Evolutionary conservation across 1,140 invertebrate species (phyloP).

Genomic region (Brachystomella parvula): DNA sequence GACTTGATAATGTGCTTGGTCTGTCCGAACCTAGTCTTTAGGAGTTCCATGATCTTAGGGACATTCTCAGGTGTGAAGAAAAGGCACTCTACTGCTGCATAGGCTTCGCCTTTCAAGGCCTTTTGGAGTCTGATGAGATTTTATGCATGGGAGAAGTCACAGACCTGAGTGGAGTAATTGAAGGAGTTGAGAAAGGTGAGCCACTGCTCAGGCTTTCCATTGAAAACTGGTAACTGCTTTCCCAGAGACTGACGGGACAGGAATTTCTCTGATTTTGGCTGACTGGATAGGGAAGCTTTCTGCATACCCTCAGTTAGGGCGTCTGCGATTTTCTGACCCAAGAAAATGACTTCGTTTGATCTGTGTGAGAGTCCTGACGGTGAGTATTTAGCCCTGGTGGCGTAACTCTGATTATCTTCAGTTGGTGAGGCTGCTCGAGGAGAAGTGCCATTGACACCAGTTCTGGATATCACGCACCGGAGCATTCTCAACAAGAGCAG

Average conservation of each 20-base stretch:
- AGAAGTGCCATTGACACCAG: too few species aligned
- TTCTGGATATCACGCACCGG: too few species aligned
- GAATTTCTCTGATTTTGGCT: not conserved
- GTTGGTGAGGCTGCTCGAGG: too few species aligned
- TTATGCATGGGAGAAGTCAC: slow-evolving; percentile 7
- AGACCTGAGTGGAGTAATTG: not conserved
- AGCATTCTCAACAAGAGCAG: too few species aligned
- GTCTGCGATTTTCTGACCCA: too few species aligned
- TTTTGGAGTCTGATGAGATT: slow-evolving; percentile 10
- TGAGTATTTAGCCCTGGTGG: too few species aligned
- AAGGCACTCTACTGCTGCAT: not conserved
- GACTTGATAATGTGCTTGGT: slow-evolving; percentile 1
- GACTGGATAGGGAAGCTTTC: not conserved
- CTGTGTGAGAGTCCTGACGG: too few species aligned
- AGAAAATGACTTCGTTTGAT: too few species aligned
- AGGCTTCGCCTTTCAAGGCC: slow-evolving; percentile 13
- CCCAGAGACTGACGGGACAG: slow-evolving; percentile 4
- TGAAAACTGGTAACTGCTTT: slow-evolving; percentile 6
- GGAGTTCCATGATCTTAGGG: not conserved
- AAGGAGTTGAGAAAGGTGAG: slow-evolving; percentile 3
- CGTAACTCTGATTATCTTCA: too few species aligned
- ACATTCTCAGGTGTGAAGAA: slow-evolving; percentile 5
- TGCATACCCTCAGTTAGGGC: too few species aligned
- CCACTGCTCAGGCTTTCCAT: slow-evolving; percentile 17
- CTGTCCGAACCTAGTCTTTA: not conserved